phyloP scores from a whole-genome alignment of 2,113 vertebrate species.

The Neolamprologus devosi region DNA sequence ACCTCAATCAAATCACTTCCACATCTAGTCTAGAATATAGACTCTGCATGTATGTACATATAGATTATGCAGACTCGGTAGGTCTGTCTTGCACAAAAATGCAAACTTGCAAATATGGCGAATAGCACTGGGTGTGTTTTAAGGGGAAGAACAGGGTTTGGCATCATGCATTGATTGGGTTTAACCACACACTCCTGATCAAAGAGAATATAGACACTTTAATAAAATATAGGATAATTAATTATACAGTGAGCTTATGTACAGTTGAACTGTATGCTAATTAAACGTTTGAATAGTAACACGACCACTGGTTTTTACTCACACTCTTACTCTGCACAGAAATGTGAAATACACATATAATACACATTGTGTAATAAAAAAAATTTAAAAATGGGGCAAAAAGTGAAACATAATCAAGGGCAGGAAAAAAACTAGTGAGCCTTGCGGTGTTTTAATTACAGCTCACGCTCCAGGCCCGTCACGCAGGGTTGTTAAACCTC shows the following conservation, averaged over 20 bases:
- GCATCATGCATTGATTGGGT: conserved; percentile 29
- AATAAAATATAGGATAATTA: conserved; percentile 74
- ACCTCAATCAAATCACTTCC: background rate
- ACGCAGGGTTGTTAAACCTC: background rate
- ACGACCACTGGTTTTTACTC: conserved; percentile 45
- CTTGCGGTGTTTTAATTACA: conserved; percentile 33
- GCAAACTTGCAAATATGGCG: background rate
- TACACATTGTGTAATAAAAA: conserved; percentile 4
- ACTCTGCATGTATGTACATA: background rate
- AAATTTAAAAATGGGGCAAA: rapidly evolving
- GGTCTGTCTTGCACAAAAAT: background rate
- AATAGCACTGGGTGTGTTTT: background rate
- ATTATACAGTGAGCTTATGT: conserved; percentile 66
- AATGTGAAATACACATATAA: conserved; percentile 42
- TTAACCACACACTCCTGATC: conserved; percentile 61
- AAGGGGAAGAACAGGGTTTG: background rate
- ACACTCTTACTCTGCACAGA: conserved; percentile 35
- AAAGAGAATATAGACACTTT: conserved; percentile 75
- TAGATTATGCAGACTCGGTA: background rate
- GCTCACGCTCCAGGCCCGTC: conserved; percentile 16
- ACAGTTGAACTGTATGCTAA: conserved; percentile 61
- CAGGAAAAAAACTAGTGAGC: background rate
- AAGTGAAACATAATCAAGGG: background rate
- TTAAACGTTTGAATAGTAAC: conserved; percentile 55
- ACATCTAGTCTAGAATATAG: background rate